Evolutionary conservation across 1,140 invertebrate species (phyloP).

Genomic region (Drosophila sturtevanti): DNA sequence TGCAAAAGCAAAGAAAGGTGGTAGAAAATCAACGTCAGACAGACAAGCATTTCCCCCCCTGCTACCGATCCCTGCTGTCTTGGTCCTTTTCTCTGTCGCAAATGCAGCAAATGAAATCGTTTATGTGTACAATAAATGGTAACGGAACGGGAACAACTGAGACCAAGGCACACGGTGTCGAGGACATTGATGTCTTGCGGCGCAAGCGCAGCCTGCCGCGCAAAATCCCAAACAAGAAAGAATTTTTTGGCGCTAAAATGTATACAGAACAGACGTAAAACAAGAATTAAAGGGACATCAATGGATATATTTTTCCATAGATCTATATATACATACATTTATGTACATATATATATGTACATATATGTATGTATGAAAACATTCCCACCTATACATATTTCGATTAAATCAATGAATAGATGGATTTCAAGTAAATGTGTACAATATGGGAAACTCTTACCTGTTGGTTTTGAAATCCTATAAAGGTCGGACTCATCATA

Average conservation of each 20-base stretch:
- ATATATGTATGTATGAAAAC: too few species aligned
- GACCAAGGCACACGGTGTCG: slow-evolving; percentile 18
- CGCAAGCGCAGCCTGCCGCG: slow-evolving; percentile 70
- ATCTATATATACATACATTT: too few species aligned
- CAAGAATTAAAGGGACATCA: neutral
- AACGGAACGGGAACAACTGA: slow-evolving; percentile 24
- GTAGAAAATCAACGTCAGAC: slow-evolving; percentile 65
- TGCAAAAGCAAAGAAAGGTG: slow-evolving; percentile 52
- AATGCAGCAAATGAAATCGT: slow-evolving; percentile 64
- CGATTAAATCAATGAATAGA: too few species aligned
- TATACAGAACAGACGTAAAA: slow-evolving; percentile 19
- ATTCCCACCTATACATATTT: too few species aligned
- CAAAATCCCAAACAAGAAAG: slow-evolving; percentile 51
- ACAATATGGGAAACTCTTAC: too few species aligned
- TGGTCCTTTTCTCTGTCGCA: slow-evolving; percentile 36
- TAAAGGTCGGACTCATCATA: too few species aligned
- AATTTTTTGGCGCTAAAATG: slow-evolving; percentile 71
- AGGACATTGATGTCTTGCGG: slow-evolving; percentile 67
- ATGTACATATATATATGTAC: too few species aligned
- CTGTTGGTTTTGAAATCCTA: too few species aligned
- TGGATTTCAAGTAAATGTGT: too few species aligned
- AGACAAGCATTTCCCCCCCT: slow-evolving; percentile 26
- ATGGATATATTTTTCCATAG: too few species aligned
- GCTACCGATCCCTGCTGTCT: slow-evolving; percentile 9
- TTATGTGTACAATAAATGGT: slow-evolving; percentile 61